Percentiles rank a stretch among this genome's conserved stretches.
Evolutionary conservation across 1,140 invertebrate species (phyloP).

Genomic region (Temnothorax curvispinosus): DNA sequence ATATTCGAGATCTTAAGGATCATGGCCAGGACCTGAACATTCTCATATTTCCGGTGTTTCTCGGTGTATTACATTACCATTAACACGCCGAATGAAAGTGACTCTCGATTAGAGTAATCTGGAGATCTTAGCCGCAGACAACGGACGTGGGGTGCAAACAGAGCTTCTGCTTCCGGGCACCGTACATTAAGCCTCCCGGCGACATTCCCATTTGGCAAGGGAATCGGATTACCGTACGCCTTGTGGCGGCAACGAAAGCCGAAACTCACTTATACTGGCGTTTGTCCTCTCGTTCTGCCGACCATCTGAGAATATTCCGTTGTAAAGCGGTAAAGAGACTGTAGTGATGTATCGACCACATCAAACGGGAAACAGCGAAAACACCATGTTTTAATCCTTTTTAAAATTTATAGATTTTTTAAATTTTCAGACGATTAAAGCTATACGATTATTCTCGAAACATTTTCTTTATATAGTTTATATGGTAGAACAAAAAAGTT

Average conservation of each 20-base stretch:
- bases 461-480: neutral
- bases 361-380: neutral
- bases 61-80: conserved; percentile 52
- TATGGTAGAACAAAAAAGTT: neutral
- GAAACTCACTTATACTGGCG: conserved; percentile 57
- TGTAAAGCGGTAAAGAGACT: conserved; percentile 7
- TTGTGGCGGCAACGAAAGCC: conserved; percentile 60
- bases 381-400: neutral
- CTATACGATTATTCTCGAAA: no score
- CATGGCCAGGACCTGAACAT: neutral
- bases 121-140: conserved; percentile 53
- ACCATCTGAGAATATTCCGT: conserved; percentile 39
- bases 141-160: conserved; percentile 46
- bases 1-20: conserved; percentile 27
- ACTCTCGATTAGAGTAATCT: conserved; percentile 59
- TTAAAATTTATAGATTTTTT: neutral
- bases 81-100: conserved; percentile 55
- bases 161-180: conserved; percentile 52
- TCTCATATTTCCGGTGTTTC: conserved; percentile 51
- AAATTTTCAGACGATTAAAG: no score
- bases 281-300: conserved; percentile 36
- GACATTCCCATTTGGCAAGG: conserved; percentile 62
- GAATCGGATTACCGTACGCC: conserved; percentile 63
- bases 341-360: neutral
- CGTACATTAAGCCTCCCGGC: conserved; percentile 53